Percentiles rank a stretch among this genome's conserved stretches.
phyloP scores from a whole-genome alignment of 2,888 invertebrate genomes.

The Bellardia bayeri region DNA sequence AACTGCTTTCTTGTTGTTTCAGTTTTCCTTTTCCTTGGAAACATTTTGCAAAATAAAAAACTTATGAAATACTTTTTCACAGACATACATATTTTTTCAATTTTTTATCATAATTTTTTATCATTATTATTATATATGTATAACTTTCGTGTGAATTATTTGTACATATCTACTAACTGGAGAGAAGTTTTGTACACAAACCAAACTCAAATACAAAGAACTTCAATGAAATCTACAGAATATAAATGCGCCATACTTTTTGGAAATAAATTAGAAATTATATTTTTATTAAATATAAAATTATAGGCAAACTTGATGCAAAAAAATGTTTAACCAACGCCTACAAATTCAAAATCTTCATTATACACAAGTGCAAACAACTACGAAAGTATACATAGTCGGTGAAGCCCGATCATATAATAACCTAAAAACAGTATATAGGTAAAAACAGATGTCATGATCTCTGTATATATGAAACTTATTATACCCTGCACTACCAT shows the following conservation, averaged over 20 bases:
- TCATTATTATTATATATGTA: not conserved
- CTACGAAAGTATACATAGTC: too few relatives aligned
- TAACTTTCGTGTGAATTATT: not conserved
- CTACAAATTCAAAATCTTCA: too few relatives aligned
- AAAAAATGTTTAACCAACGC: not conserved
- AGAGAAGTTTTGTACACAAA: conserved; percentile 9
- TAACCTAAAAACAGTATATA: too few relatives aligned
- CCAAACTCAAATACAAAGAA: not conserved
- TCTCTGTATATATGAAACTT: too few relatives aligned
- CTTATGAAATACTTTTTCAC: conserved; percentile 49
- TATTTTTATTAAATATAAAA: conserved; percentile 34
- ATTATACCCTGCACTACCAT: too few relatives aligned
- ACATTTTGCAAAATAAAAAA: conserved; percentile 50
- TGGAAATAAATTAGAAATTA: conserved; percentile 52
- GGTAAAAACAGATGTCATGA: too few relatives aligned
- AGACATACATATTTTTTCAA: conserved; percentile 14
- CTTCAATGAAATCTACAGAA: not conserved
- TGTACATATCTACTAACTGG: conserved; percentile 13
- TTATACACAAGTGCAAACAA: conserved; percentile 51
- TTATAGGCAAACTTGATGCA: conserved; percentile 15
- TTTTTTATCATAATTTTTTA: conserved; percentile 1
- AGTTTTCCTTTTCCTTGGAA: not conserved
- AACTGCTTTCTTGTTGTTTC: conserved; percentile 5
- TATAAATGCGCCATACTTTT: conserved; percentile 38
- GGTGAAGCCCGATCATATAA: too few relatives aligned